phyloP scores from a whole-genome alignment of 2,113 vertebrate genomes.

The Phalacrocorax carbo region DNA sequence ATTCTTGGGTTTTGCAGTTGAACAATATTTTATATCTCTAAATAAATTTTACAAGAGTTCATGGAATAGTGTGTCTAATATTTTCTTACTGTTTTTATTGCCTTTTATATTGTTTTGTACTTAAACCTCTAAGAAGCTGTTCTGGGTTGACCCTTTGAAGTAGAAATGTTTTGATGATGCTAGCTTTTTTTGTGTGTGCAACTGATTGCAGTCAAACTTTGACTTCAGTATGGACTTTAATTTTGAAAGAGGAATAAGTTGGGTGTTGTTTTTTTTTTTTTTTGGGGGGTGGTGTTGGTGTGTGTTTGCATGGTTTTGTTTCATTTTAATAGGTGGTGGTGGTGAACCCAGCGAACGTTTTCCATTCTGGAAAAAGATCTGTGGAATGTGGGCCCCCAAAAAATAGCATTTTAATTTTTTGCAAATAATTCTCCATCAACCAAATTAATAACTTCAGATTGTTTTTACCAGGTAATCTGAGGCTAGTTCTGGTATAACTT shows the following conservation, averaged over 20 bases:
- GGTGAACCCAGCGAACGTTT: neutral
- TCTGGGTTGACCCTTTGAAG: neutral
- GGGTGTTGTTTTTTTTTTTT: neutral
- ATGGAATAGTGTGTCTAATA: neutral
- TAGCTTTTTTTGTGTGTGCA: neutral
- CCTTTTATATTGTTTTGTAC: neutral
- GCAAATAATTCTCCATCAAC: neutral
- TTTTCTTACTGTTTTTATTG: neutral
- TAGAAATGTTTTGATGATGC: neutral
- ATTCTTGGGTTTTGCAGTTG: neutral
- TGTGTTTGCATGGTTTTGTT: neutral
- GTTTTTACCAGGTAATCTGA: neutral
- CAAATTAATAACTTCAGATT: neutral
- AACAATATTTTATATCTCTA: neutral
- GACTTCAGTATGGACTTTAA: neutral
- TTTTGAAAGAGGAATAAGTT: neutral
- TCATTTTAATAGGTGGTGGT: neutral
- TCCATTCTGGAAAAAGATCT: neutral
- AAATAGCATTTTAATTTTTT: neutral
- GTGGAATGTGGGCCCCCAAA: neutral
- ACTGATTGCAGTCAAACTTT: neutral
- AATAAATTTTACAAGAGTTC: neutral
- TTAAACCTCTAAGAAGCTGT: neutral
- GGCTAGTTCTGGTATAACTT: neutral
- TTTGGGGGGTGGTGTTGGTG: fast-evolving